Percentiles rank a stretch among this genome's conserved stretches.
Evolutionary conservation across 2,797 vertebrate species (phyloP).

Genomic region (Adelosebastes latens): DNA sequence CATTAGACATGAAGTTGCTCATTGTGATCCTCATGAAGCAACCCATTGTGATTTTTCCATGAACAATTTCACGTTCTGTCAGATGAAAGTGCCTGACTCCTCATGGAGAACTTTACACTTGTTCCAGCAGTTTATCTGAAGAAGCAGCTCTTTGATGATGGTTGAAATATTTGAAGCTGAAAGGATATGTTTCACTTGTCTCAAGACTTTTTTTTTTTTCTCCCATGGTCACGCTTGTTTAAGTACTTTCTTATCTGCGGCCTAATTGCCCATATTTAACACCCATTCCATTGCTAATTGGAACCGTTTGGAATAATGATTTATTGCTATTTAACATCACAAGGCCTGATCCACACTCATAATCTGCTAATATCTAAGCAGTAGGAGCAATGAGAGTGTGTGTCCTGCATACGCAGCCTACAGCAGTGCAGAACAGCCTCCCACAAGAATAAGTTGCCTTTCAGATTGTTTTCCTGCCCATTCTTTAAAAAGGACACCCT

Average conservation of each 20-base stretch:
- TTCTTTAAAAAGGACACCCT: neutral
- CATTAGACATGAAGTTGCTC: constrained; percentile 48
- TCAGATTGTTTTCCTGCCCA: neutral
- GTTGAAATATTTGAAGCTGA: constrained; percentile 19
- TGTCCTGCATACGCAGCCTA: neutral
- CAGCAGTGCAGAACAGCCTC: neutral
- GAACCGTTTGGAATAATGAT: constrained; percentile 21
- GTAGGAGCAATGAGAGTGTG: neutral
- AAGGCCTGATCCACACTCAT: constrained; percentile 1
- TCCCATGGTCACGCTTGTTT: constrained; percentile 29
- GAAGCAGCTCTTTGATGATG: constrained; percentile 53
- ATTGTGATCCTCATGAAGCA: constrained; percentile 51
- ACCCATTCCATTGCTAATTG: constrained; percentile 26
- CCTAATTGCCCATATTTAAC: constrained; percentile 45
- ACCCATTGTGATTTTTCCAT: constrained; percentile 29
- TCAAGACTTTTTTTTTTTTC: constrained; percentile 10
- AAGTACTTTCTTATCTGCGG: constrained; percentile 29
- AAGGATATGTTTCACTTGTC: constrained; percentile 27
- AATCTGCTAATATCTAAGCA: neutral
- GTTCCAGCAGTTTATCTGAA: constrained; percentile 33
- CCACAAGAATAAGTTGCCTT: constrained; percentile 2
- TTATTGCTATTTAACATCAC: constrained; percentile 33
- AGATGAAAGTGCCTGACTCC: constrained; percentile 39
- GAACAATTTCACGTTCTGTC: constrained; percentile 47
- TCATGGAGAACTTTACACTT: constrained; percentile 24